Evolutionary conservation across 2,888 invertebrate genomes (phyloP), one percentile per base, ranked within the genome.

Genomic region (Peribatodes rhomboidaria): DNA sequence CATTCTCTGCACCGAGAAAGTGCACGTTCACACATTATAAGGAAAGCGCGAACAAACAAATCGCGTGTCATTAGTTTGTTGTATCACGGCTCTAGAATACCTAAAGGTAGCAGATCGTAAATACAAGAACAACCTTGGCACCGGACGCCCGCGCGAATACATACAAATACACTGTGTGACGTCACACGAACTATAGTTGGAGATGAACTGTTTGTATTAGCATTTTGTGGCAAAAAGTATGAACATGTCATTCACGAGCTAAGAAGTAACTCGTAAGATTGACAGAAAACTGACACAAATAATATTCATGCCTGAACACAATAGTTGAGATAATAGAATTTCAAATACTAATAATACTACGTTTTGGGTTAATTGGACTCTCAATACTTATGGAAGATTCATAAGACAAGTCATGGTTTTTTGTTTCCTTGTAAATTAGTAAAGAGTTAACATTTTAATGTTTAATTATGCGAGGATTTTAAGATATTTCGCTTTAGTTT

Each of bases 51-150:
- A 64, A 37, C 37, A 58, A 46, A 58, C 62, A 52, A 54, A 52
- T 55, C 49, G 47, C 49, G 33, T 56, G 49, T 47, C 56, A 62
- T 58, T 58, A 63, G 46, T 56, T 57, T 42, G 31, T 68, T 61
- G 52, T 58, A 52, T 39, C 62, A 44, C 42, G 50, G 44, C 13
- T 22, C 37, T 31, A 39, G 46, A 46, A 61, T 54, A 61, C 39
- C 46, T 39, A 54, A 52, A 64, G 50, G 55, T 59, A 59, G 65
- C 69, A 64, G 72, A 74, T 73, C 73, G 73, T 79, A 80, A 80
- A 82, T 73, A 80, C 65, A 71, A 75, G 57, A 71, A 64, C 75
- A 79, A 80, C 84, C 84, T 85, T 85, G 85, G 82, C 81, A 79
- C 75, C 77, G 58, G 74, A 72, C 72, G 78, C 76, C 72, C 68